Percentiles rank a stretch among this genome's conserved stretches.
These are phyloP conservation scores for Tenodera sinensis DNA, from an alignment of 2,888 invertebrate species.

Conservation along the genomic window DNA sequence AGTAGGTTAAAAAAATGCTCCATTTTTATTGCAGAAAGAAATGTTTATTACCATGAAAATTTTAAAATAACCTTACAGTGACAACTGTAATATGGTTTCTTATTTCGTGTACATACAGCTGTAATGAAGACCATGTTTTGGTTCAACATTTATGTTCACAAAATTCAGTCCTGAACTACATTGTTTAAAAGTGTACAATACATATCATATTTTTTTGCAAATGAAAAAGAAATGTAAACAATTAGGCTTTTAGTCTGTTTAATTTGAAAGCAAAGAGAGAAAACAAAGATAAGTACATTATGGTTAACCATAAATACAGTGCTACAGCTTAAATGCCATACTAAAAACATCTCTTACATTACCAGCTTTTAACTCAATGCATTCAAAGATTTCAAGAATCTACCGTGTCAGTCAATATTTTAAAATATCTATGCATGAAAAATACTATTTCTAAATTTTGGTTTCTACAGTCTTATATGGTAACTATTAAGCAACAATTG, in stretches of 20 bases:
- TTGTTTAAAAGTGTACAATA: background rate
- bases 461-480: background rate
- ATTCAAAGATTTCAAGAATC: background rate
- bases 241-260: background rate
- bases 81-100: background rate
- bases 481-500: background rate
- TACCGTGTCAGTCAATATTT: background rate
- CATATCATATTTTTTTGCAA: background rate
- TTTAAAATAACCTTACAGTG: background rate
- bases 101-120: background rate
- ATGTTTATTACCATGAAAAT: background rate
- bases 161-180: background rate
- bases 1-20: background rate
- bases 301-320: no score
- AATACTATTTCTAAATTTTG: background rate
- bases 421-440: background rate
- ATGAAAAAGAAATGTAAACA: background rate
- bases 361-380: background rate
- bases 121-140: background rate
- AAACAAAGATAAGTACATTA: background rate
- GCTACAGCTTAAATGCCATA: background rate
- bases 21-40: background rate
- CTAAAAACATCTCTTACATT: background rate
- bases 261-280: background rate
- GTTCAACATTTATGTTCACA: background rate